A percentile compares a stretch with the other conserved stretches of the same genome.
Conservation (phyloP, 2,888 invertebrate species). For the Chrysina gloriosa region DNA sequence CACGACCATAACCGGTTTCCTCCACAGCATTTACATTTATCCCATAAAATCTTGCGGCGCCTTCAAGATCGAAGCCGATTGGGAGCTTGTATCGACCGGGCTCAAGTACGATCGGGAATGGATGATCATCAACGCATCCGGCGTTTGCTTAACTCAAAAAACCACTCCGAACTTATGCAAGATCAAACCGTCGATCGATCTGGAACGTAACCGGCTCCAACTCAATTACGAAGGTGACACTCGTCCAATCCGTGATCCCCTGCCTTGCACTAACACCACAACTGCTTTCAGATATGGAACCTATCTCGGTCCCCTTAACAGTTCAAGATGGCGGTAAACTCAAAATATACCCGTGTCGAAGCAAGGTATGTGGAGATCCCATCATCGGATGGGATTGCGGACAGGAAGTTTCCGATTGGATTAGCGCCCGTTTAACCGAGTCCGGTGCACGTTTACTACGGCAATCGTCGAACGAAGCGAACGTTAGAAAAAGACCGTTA, state of each 20-base stretch:
- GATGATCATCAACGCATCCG: constrained; percentile 89
- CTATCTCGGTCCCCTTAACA: not conserved
- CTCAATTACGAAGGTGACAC: constrained; percentile 72
- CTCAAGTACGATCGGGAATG: constrained; percentile 91
- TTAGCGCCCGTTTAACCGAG: constrained; percentile 76
- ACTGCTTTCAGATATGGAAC: not conserved
- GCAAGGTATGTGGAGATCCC: constrained; percentile 87
- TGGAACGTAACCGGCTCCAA: constrained; percentile 68
- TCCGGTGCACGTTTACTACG: constrained; percentile 77
- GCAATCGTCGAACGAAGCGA: constrained; percentile 64
- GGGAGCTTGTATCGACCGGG: constrained; percentile 82
- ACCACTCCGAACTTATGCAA: constrained; percentile 82
- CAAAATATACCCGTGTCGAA: constrained; percentile 72
- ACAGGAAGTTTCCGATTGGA: constrained; percentile 82
- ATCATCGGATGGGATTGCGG: constrained; percentile 89
- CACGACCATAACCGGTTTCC: constrained; percentile 46
- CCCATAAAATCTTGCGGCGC: constrained; percentile 94
- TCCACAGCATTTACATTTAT: constrained; percentile 72
- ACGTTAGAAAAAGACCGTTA: constrained; percentile 49
- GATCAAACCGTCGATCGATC: constrained; percentile 78
- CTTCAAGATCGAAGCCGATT: constrained; percentile 73
- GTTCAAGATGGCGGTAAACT: not conserved
- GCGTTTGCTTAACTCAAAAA: constrained; percentile 90
- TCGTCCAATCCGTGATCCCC: not conserved
- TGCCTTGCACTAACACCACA: not conserved